These are phyloP conservation scores for Leptopilina myrica DNA, from an alignment of 2,888 invertebrate genomes.

Conservation along the genomic window DNA sequence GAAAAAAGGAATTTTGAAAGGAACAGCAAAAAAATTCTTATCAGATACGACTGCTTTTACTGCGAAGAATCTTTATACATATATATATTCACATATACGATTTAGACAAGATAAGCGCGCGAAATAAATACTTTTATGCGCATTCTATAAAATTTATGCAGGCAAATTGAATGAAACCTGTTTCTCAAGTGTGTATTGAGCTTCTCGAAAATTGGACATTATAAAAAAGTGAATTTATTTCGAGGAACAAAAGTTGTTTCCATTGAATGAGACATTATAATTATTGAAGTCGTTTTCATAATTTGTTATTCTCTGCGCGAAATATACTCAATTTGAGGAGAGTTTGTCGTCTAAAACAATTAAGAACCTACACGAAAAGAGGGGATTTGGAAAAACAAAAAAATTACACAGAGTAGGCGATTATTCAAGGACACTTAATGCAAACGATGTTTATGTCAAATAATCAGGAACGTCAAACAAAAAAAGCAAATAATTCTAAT, in stretches of 20 bases:
- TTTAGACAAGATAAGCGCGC: neutral
- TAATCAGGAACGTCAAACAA: slow-evolving; percentile 24
- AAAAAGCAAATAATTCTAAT: too few relatives aligned
- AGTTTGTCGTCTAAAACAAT: slow-evolving; percentile 53
- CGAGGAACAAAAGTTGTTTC: neutral
- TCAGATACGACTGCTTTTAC: too few relatives aligned
- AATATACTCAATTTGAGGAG: neutral
- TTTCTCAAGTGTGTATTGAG: neutral
- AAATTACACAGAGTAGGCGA: slow-evolving; percentile 56
- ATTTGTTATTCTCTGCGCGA: neutral
- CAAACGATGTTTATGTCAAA: slow-evolving; percentile 2
- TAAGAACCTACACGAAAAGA: slow-evolving; percentile 53
- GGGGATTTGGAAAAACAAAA: slow-evolving; percentile 36
- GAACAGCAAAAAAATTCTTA: neutral
- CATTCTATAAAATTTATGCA: neutral
- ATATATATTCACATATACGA: too few relatives aligned
- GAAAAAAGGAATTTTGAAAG: neutral
- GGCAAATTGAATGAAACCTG: neutral
- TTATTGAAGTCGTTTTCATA: slow-evolving; percentile 2
- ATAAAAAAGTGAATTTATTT: slow-evolving; percentile 14
- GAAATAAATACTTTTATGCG: neutral
- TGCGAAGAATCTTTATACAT: too few relatives aligned
- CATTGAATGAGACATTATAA: neutral
- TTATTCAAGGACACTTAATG: slow-evolving; percentile 52
- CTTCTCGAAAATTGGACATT: neutral